Evolutionary conservation across 1,140 invertebrate genomes (phyloP).

Genomic region (Rhagoletis zephyria): DNA sequence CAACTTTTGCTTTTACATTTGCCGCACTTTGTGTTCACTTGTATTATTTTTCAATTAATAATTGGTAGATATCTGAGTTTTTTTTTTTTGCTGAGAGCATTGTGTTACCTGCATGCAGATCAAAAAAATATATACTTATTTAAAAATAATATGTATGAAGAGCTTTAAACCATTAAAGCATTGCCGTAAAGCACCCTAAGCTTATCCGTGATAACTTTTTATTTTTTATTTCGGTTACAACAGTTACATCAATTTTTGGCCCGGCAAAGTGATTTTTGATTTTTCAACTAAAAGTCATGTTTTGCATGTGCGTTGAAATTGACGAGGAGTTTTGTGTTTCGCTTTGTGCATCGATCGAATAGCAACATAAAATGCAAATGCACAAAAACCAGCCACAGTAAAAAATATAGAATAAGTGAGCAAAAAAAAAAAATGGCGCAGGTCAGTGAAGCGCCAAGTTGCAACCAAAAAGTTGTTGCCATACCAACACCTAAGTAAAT

Average conservation of each 20-base stretch:
- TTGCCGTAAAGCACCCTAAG: background rate
- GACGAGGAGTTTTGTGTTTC: background rate
- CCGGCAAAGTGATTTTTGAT: slow-evolving; percentile 31
- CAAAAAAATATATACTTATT: too few species aligned
- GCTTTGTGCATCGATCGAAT: background rate
- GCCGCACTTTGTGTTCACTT: too few species aligned
- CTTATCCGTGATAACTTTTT: background rate
- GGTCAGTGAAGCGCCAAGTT: background rate
- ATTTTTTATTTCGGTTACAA: background rate
- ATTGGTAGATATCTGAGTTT: too few species aligned
- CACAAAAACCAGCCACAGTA: slow-evolving; percentile 5
- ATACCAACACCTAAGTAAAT: background rate
- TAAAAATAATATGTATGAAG: too few species aligned
- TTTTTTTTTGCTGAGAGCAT: too few species aligned
- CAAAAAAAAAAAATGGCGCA: background rate
- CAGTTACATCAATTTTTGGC: background rate
- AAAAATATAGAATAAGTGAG: background rate
- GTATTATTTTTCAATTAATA: too few species aligned
- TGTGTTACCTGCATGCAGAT: too few species aligned
- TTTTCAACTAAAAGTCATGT: slow-evolving; percentile 1
- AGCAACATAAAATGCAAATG: background rate
- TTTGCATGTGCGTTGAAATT: background rate
- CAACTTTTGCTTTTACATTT: too few species aligned
- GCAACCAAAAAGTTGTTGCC: background rate
- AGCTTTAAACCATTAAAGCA: background rate